Base-by-base conservation (phyloP, 2,888 invertebrate species). In the Adela reaumurella region DNA sequence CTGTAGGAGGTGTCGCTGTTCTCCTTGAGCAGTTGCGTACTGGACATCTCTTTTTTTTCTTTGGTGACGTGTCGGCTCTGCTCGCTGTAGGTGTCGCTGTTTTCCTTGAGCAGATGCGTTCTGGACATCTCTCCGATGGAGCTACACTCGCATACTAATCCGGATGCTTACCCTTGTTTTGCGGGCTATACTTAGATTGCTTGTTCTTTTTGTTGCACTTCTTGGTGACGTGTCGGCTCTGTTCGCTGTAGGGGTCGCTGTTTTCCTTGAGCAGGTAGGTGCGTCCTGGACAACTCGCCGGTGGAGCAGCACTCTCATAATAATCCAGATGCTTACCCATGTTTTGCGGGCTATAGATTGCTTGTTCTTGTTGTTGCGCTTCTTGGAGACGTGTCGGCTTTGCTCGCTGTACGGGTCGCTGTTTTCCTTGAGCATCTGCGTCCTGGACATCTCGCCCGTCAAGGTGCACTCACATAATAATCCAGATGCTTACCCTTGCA, bases 131-230 rank as follows among this genome's bases (percentile, higher is more conserved):
- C 86, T 55, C 90, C 89, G 62, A 87, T 87, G 54, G 85, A 81
- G 62, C 84, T 85, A 76, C 94, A 94, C 64, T 89, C 90, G 64
- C 88, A n/a, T n/a, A n/a, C n/a, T n/a, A n/a, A n/a, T n/a, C n/a
- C n/a, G n/a, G n/a, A n/a, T n/a, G 53, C 63, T 59, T 59, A 76
- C 74, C 78, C 72, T 85, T 85, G 68, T 83, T 84, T 81, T 86
- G 81, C n/a, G n/a, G n/a, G 72, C 82, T 66, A 65, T 82, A 67
- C 78, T 86, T 81, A 62, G 78, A 71, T 65, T 82, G 82, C 61
- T 84, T 84, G 65, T 84, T 84, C 67, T 85, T 86, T n/a, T n/a
- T n/a, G 81, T 92, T 93, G 24, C 94, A 94, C 67, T 90, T 92
- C 80, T 91, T 92, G 68, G 89, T 90, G 58, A 92, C 83, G 62